Conservation (phyloP, 2,888 invertebrate species). For the Priocnemis perturbator region DNA sequence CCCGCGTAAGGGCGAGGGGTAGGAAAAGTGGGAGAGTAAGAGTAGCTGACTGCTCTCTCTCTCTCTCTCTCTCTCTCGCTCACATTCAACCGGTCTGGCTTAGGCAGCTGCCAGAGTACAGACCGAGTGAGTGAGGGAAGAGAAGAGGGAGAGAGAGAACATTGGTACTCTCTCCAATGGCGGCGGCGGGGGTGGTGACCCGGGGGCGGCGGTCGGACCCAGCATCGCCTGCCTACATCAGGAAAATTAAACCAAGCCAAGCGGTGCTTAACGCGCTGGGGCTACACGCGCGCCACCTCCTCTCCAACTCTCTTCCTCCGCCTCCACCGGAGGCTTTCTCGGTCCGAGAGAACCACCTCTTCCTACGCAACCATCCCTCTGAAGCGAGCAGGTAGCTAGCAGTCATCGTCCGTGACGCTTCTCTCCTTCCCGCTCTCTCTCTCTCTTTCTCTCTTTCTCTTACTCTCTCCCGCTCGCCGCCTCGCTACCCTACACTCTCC, state of each 20-base stretch:
- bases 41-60: conserved; percentile 17
- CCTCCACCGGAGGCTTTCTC: conserved; percentile 51
- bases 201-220: conserved; percentile 66
- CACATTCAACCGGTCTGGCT: conserved; percentile 54
- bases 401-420: too few relatives aligned
- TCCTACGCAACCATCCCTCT: not conserved
- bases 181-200: conserved; percentile 54
- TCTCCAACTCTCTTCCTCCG: conserved; percentile 50
- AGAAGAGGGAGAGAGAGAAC: conserved; percentile 35
- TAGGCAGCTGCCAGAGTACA: conserved; percentile 46
- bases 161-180: conserved; percentile 7
- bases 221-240: conserved; percentile 74
- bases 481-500: conserved; percentile 8
- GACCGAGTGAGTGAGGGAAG: not conserved
- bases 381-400: too few relatives aligned
- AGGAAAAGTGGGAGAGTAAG: not conserved
- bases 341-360: conserved; percentile 29
- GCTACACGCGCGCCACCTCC: conserved; percentile 62
- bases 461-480: not conserved
- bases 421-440: conserved; percentile 25
- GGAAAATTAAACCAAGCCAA: conserved; percentile 76
- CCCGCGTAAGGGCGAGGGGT: not conserved
- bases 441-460: conserved; percentile 24
- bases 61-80: conserved; percentile 37
- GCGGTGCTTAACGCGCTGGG: conserved; percentile 73